These are phyloP conservation scores for Todiramphus chloris DNA, from an alignment of 2,113 vertebrate species.

Conservation along the genomic window DNA sequence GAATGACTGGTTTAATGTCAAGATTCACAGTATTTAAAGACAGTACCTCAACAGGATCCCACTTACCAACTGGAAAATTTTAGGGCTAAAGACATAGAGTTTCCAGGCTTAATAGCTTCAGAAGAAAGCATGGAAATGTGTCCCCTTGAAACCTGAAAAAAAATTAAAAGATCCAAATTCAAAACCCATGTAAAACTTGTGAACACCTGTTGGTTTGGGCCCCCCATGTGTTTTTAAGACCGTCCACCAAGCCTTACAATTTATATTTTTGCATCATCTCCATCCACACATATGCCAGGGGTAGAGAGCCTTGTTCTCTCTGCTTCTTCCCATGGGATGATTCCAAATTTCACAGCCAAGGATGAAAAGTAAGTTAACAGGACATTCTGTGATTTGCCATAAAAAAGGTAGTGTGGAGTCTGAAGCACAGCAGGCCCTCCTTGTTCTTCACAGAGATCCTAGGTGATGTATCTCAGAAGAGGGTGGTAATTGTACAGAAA, in stretches of 20 bases:
- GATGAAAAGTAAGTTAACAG: slow-evolving; percentile 33
- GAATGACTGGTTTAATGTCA: not conserved
- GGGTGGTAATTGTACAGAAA: slow-evolving; percentile 60
- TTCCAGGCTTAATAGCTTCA: not conserved
- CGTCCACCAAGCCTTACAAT: not conserved
- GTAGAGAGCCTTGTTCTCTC: not conserved
- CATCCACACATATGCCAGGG: not conserved
- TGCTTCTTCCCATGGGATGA: not conserved
- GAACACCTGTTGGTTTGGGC: not conserved
- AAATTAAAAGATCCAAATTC: not conserved
- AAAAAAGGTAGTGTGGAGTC: slow-evolving; percentile 6
- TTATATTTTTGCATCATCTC: not conserved
- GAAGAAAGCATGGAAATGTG: not conserved
- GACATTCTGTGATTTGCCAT: not conserved
- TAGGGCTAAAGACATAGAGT: not conserved
- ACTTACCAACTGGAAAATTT: not conserved
- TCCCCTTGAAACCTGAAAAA: not conserved
- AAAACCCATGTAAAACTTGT: not conserved
- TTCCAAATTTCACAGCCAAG: slow-evolving; percentile 7
- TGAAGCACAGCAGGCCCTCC: slow-evolving; percentile 28
- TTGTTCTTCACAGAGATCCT: slow-evolving; percentile 26
- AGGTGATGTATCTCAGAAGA: slow-evolving; percentile 31
- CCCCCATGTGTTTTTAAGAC: not conserved
- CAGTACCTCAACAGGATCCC: not conserved
- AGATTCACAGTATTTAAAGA: not conserved